A percentile compares a stretch with the other conserved stretches of the same genome.
Conservation (phyloP, 30 jellyfish, hydroid and myxozoan species). For the Aurelia sp. region DNA sequence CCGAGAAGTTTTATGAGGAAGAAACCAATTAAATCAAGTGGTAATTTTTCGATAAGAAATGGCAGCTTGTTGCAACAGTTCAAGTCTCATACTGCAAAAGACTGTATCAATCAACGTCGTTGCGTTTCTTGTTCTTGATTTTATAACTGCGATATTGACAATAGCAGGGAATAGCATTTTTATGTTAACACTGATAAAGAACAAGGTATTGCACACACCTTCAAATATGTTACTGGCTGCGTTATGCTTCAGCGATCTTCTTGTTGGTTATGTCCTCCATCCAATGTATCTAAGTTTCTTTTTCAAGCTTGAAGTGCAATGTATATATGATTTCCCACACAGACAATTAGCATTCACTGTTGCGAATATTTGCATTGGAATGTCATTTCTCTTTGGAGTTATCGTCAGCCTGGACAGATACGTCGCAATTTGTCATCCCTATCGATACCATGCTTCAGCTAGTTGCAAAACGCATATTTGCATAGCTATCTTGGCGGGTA, state of each 20-base stretch:
- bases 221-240: not conserved
- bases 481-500: not conserved
- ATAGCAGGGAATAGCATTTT: not conserved
- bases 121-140: not conserved
- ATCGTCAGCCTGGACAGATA: conserved; percentile 3
- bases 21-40: no score
- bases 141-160: not conserved
- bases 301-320: not conserved
- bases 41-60: no score
- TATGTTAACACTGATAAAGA: not conserved
- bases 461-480: not conserved
- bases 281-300: not conserved
- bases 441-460: conserved; percentile 1
- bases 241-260: not conserved
- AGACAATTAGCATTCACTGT: not conserved
- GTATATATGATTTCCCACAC: not conserved
- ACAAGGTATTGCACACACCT: conserved; percentile 1
- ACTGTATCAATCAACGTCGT: not conserved
- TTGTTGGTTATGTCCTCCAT: not conserved
- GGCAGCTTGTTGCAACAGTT: no score
- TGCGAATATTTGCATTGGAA: not conserved
- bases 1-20: no score
- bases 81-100: not conserved
- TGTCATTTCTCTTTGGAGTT: not conserved
- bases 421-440: conserved; percentile 10